phyloP scores from a whole-genome alignment of 2,888 invertebrate species.

The Calephelis perditalis region DNA sequence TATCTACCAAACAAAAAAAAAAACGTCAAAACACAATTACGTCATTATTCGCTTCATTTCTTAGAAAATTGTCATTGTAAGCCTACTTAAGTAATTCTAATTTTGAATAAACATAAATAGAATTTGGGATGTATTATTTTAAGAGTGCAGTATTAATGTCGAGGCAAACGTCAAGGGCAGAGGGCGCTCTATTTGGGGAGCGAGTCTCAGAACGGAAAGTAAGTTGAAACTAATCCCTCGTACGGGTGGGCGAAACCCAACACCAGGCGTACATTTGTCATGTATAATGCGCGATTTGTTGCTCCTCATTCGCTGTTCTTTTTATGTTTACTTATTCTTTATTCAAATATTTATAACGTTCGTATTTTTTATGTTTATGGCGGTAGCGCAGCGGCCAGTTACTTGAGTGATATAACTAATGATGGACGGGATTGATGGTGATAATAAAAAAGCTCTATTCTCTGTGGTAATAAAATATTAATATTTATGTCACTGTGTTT shows the following conservation, averaged over 20 bases:
- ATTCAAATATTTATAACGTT: slow-evolving; percentile 61
- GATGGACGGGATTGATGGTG: slow-evolving; percentile 6
- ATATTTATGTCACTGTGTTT: too few species aligned
- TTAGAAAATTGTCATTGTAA: background rate
- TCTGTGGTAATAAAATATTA: background rate
- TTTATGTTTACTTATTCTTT: slow-evolving; percentile 69
- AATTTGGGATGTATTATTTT: slow-evolving; percentile 22
- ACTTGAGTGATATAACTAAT: slow-evolving; percentile 15
- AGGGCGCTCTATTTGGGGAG: slow-evolving; percentile 58
- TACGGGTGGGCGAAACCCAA: slow-evolving; percentile 70
- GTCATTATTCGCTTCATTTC: background rate
- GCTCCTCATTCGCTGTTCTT: slow-evolving; percentile 57
- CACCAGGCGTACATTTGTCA: slow-evolving; percentile 76
- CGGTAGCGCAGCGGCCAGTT: slow-evolving; percentile 37
- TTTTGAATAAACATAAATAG: slow-evolving; percentile 30
- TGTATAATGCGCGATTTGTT: slow-evolving; percentile 77
- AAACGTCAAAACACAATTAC: background rate
- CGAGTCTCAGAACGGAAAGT: slow-evolving; percentile 49
- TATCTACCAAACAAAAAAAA: too few species aligned
- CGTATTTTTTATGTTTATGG: slow-evolving; percentile 63
- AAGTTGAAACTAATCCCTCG: slow-evolving; percentile 69
- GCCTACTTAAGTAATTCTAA: slow-evolving; percentile 22
- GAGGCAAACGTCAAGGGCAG: slow-evolving; percentile 56
- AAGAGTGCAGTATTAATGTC: slow-evolving; percentile 51
- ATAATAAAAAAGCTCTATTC: slow-evolving; percentile 4